These are phyloP conservation scores for Anticlea derivata DNA, from an alignment of 2,888 invertebrate genomes.

Conservation along the genomic window DNA sequence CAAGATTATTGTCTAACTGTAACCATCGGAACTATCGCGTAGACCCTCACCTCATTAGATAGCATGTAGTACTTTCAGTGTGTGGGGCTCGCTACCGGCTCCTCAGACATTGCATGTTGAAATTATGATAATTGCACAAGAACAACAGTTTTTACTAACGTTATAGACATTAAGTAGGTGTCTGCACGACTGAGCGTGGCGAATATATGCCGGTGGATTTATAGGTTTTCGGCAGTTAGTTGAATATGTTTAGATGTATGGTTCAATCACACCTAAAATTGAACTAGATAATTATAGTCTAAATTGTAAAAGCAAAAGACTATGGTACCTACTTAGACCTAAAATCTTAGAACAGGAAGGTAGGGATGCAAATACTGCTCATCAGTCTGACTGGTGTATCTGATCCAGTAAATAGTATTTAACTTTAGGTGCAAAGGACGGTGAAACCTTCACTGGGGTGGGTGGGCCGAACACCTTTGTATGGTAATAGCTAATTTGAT, in stretches of 20 bases:
- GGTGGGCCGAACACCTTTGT: slow-evolving; percentile 55
- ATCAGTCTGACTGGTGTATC: no score
- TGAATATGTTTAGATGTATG: no score
- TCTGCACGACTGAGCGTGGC: slow-evolving; percentile 22
- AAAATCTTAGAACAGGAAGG: no score
- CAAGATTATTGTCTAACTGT: slow-evolving; percentile 39
- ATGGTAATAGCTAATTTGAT: slow-evolving; percentile 53
- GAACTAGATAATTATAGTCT: no score
- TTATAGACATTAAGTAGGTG: slow-evolving; percentile 15
- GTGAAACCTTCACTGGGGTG: slow-evolving; percentile 20
- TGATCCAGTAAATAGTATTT: not conserved
- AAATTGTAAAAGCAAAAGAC: no score
- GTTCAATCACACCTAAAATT: no score
- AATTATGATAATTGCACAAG: slow-evolving; percentile 48
- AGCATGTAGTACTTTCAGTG: slow-evolving; percentile 18
- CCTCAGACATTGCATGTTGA: slow-evolving; percentile 50
- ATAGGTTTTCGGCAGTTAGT: not conserved
- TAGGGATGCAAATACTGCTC: no score
- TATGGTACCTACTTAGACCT: no score
- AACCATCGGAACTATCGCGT: slow-evolving; percentile 45
- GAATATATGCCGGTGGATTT: slow-evolving; percentile 5
- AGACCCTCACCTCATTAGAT: slow-evolving; percentile 70
- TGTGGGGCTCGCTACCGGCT: slow-evolving; percentile 9
- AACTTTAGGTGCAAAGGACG: no score
- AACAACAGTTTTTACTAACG: slow-evolving; percentile 24